These are phyloP conservation scores for Thunnus thynnus DNA, from an alignment of 2,113 vertebrate species.

Conservation along the genomic window DNA sequence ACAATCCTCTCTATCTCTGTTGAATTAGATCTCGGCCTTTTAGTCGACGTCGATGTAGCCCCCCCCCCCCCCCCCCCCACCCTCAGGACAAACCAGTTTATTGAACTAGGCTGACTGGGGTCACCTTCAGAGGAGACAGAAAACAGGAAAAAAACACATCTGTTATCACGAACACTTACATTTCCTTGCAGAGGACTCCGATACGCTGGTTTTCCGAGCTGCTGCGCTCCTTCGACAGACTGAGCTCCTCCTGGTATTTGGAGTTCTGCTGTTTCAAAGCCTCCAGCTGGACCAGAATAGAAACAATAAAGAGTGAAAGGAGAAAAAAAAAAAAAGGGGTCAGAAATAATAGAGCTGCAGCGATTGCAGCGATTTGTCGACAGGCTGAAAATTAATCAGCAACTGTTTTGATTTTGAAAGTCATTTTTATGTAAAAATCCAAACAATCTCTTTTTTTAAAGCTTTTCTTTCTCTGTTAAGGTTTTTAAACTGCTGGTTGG, in stretches of 20 bases:
- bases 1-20: slow-evolving; percentile 2
- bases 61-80: not conserved
- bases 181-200: slow-evolving; percentile 89
- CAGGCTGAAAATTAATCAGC: too few relatives aligned
- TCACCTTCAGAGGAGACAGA: slow-evolving; percentile 23
- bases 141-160: slow-evolving; percentile 53
- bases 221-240: slow-evolving; percentile 88
- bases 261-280: slow-evolving; percentile 91
- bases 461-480: too few relatives aligned
- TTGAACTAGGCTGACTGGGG: slow-evolving; percentile 3
- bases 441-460: too few relatives aligned
- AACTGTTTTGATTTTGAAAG: too few relatives aligned
- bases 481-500: too few relatives aligned
- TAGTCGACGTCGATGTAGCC: not conserved
- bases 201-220: slow-evolving; percentile 88
- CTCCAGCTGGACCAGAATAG: slow-evolving; percentile 85
- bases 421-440: too few relatives aligned
- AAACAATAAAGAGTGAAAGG: slow-evolving; percentile 16
- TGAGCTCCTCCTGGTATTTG: slow-evolving; percentile 90
- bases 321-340: not conserved
- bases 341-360: not conserved
- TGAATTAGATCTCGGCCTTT: slow-evolving; percentile 14
- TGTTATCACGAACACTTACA: slow-evolving; percentile 84
- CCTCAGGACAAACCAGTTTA: not conserved
- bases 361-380: too few relatives aligned